A percentile compares a stretch with the other conserved stretches of the same genome.
These are phyloP conservation scores for Platichthys flesus DNA, from an alignment of 2,113 vertebrate species.

Conservation along the genomic window DNA sequence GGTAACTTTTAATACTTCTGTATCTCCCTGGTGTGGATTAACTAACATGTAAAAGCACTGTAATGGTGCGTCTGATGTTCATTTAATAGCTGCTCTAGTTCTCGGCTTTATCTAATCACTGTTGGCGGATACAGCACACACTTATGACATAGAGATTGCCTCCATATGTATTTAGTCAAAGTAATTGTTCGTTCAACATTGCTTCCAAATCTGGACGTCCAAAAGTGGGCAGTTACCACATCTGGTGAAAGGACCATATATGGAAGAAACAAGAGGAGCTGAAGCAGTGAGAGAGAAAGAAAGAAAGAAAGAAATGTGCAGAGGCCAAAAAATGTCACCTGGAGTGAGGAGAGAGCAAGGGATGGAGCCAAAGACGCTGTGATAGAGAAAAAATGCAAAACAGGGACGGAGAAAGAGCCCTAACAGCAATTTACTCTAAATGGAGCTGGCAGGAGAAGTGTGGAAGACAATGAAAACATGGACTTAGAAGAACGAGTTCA, in stretches of 20 bases:
- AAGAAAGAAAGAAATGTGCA: conserved; percentile 29
- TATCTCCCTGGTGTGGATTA: not conserved
- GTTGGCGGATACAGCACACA: conserved; percentile 26
- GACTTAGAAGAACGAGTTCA: conserved; percentile 7
- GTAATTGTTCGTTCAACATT: conserved; percentile 59
- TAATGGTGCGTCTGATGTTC: not conserved
- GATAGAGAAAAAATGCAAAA: conserved; percentile 49
- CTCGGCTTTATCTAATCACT: conserved; percentile 18
- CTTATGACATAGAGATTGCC: conserved; percentile 25
- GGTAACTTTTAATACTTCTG: not conserved
- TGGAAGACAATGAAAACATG: conserved; percentile 5
- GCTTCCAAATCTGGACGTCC: conserved; percentile 69
- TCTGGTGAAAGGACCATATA: conserved; percentile 74
- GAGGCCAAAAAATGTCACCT: conserved; percentile 70
- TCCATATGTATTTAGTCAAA: conserved; percentile 58
- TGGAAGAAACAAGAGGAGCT: conserved; percentile 64
- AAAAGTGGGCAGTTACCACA: conserved; percentile 60
- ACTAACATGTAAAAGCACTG: conserved; percentile 25
- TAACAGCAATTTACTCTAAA: not conserved
- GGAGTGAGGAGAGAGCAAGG: conserved; percentile 54
- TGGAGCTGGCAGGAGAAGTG: conserved; percentile 17
- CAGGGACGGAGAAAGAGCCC: not conserved
- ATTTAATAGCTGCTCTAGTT: not conserved
- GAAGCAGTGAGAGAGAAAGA: conserved; percentile 27
- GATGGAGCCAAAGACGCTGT: conserved; percentile 40